Conservation (phyloP, 2,888 invertebrate species). For the Empis livida region DNA sequence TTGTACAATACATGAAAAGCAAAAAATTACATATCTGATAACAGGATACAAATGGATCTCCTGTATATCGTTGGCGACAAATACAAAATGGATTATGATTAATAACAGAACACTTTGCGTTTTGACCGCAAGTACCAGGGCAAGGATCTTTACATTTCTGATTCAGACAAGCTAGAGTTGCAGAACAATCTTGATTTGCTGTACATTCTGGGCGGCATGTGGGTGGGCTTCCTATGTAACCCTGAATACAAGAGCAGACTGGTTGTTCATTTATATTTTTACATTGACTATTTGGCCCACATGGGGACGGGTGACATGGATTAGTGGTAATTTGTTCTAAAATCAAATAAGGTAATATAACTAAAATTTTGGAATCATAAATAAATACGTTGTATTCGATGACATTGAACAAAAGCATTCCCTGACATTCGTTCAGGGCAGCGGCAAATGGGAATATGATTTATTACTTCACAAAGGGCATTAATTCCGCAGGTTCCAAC, state of each 20-base stretch:
- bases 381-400: conserved; percentile 24
- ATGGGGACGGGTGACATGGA: conserved; percentile 66
- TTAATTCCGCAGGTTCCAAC: conserved; percentile 69
- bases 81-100: conserved; percentile 70
- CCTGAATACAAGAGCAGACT: conserved; percentile 63
- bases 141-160: conserved; percentile 74
- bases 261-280: conserved; percentile 54
- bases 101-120: conserved; percentile 64
- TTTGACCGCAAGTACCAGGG: conserved; percentile 65
- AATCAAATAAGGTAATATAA: conserved; percentile 3
- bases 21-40: conserved; percentile 29
- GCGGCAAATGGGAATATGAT: conserved; percentile 69
- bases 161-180: conserved; percentile 65
- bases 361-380: conserved; percentile 23
- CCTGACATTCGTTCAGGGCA: conserved; percentile 66
- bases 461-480: conserved; percentile 45
- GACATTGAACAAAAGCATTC: conserved; percentile 70
- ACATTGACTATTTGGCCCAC: conserved; percentile 71
- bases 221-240: conserved; percentile 63
- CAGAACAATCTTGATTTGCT: conserved; percentile 67
- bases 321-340: conserved; percentile 20
- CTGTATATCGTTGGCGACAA: conserved; percentile 50
- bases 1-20: background rate
- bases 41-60: conserved; percentile 50
- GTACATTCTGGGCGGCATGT: conserved; percentile 75